Base-by-base conservation (phyloP, 2,888 invertebrate species). In the Hirtodrosophila duncani region DNA sequence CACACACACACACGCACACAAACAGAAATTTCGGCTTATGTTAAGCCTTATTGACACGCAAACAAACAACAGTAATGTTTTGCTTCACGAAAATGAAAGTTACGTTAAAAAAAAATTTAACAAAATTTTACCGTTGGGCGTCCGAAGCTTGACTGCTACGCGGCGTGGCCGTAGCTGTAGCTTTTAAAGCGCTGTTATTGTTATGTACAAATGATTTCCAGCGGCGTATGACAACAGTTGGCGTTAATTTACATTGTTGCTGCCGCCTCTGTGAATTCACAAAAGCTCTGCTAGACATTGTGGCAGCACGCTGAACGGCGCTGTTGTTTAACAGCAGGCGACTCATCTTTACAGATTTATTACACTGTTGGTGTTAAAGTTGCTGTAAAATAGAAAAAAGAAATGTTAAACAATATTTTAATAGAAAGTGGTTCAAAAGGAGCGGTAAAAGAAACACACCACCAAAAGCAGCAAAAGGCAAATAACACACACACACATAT, bases 201-300 rank as follows among this genome's bases (percentile, higher is more conserved):
- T 48, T 71, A 45, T 83, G 72, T 64, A 80, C 63, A 46, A 74
- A 68, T 71, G 83, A 82, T 68, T 84, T 84, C 84, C 84, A 84
- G 71, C 84, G 85, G 17, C 82, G 84, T 36, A 77, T 70, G 50
- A 72, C 75, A 58, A 65, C 64, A 46, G 57, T 81, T 26, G 71
- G 31, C 39, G 64, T 38, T 13, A 60, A 34, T 52, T 44, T 61
- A 48, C 58, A 59, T 55, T 62, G 58, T 46, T 66, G 70, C 38
- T 65, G 72, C 26, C 52, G 69, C 61, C 45, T 59, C 5, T 53
- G 52, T 11, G 50, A 39, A 46, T 37, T 33, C 37, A 20, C 49
- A 30, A 9, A 20, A 27, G 26, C 30, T 14, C 30, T 30, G 48
- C 26, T 51, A 17, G 31, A 37, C 50, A 31, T 23, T 46, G 44